Evolutionary conservation across 2,888 invertebrate species (phyloP).

Genomic region (Arrhopalites spinosus): DNA sequence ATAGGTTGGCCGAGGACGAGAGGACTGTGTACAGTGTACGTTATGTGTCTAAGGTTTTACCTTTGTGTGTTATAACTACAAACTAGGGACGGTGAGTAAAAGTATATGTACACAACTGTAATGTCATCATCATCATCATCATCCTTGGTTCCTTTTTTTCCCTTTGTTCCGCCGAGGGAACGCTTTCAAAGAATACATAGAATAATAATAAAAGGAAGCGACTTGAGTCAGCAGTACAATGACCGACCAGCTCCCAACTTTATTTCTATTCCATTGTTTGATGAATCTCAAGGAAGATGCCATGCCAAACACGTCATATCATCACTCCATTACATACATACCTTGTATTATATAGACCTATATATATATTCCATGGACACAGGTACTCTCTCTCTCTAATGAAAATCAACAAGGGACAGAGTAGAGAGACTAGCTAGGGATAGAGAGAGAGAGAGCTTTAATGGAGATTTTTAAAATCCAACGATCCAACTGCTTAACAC

Average conservation of each 20-base stretch:
- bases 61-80: background rate
- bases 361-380: background rate
- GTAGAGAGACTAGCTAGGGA: background rate
- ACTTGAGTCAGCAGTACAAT: conserved; percentile 33
- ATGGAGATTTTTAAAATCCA: conserved; percentile 26
- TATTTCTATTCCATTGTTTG: conserved; percentile 19
- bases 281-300: conserved; percentile 16
- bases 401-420: conserved; percentile 9
- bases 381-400: background rate
- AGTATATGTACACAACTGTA: background rate
- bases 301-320: background rate
- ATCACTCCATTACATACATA: conserved; percentile 1
- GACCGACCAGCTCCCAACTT: conserved; percentile 32
- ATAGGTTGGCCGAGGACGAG: background rate
- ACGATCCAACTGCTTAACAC: conserved; percentile 12
- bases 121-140: conserved; percentile 35
- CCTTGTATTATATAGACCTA: background rate
- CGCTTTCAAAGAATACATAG: conserved; percentile 30
- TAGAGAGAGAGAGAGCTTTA: background rate
- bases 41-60: background rate
- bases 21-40: background rate
- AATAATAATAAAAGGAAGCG: conserved; percentile 37
- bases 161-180: conserved; percentile 39
- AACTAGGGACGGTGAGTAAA: background rate
- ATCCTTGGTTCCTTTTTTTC: conserved; percentile 40